phyloP scores from a whole-genome alignment of 1,140 invertebrate genomes.

The Chelonus insularis region DNA sequence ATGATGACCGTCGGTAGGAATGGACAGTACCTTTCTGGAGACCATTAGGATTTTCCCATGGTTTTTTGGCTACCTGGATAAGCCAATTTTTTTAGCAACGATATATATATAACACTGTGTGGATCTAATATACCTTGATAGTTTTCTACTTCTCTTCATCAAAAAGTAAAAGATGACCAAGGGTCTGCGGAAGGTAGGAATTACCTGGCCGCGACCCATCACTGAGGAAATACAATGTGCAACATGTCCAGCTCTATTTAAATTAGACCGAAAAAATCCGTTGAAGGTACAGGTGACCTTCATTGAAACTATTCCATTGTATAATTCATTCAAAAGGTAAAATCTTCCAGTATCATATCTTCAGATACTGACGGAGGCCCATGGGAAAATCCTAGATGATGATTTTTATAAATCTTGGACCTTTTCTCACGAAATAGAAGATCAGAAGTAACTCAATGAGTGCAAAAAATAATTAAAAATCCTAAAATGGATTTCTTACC shows the following conservation, averaged over 20 bases:
- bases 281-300: conserved; percentile 20
- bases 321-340: background rate
- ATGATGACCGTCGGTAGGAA: background rate
- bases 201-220: conserved; percentile 31
- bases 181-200: conserved; percentile 3
- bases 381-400: no score
- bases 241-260: conserved; percentile 24
- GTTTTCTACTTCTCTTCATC: conserved; percentile 6
- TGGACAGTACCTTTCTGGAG: conserved; percentile 10
- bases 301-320: background rate
- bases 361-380: background rate
- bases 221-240: background rate
- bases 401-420: no score
- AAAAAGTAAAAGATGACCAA: conserved; percentile 16
- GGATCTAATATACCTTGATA: background rate
- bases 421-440: no score
- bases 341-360: background rate
- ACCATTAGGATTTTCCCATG: conserved; percentile 9
- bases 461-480: no score
- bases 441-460: no score
- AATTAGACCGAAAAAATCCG: conserved; percentile 34
- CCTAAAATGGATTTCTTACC: no score
- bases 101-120: background rate
- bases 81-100: conserved; percentile 2
- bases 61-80: conserved; percentile 21